phyloP scores from a whole-genome alignment of 2,797 vertebrate species.

The Gadopsis marmoratus region DNA sequence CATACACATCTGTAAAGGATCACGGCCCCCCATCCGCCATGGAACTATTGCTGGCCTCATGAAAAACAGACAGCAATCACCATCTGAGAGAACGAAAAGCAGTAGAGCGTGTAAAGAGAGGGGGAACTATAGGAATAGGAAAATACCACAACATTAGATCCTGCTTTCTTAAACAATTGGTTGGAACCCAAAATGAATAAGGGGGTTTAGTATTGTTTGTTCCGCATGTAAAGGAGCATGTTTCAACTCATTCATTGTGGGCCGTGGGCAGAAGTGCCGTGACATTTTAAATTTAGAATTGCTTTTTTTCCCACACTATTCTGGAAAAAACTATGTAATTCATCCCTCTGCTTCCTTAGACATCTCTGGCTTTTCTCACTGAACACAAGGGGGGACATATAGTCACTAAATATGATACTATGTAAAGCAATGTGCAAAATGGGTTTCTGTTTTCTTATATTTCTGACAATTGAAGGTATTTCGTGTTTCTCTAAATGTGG shows the following conservation, averaged over 20 bases:
- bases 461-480: neutral
- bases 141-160: slow-evolving; percentile 54
- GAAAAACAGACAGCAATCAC: slow-evolving; percentile 74
- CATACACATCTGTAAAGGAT: slow-evolving; percentile 74
- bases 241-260: slow-evolving; percentile 10
- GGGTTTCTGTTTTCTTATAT: neutral
- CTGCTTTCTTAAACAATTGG: slow-evolving; percentile 44
- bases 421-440: neutral
- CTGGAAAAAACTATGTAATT: slow-evolving; percentile 19
- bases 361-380: neutral
- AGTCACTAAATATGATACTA: slow-evolving; percentile 1
- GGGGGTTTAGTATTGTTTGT: slow-evolving; percentile 28
- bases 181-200: slow-evolving; percentile 43
- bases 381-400: neutral
- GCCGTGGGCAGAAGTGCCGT: neutral
- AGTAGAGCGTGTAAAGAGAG: slow-evolving; percentile 69
- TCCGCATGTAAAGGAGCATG: slow-evolving; percentile 28
- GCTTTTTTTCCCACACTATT: neutral
- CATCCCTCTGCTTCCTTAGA: neutral
- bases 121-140: slow-evolving; percentile 41
- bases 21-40: slow-evolving; percentile 53
- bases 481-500: neutral
- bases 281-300: slow-evolving; percentile 21
- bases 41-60: slow-evolving; percentile 56
- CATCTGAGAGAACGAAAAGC: slow-evolving; percentile 65